Evolutionary conservation across 2,113 vertebrate genomes (phyloP).

Genomic region (Zapornia atra): DNA sequence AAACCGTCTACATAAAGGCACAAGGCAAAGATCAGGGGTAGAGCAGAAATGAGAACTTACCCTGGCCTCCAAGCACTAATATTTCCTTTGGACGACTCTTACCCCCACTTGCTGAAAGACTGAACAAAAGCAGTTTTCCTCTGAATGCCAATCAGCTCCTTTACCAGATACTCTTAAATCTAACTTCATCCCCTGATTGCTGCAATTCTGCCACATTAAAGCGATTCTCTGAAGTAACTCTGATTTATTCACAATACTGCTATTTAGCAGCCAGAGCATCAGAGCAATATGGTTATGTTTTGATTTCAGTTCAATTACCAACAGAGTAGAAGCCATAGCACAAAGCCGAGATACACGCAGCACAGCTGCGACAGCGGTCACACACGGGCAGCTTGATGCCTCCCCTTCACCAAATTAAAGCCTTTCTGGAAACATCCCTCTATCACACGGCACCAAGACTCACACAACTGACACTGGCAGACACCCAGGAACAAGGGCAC

Average conservation of each 20-base stretch:
- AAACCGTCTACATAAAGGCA: background rate
- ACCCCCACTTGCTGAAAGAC: background rate
- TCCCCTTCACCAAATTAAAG: background rate
- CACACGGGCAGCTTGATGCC: background rate
- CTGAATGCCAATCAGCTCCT: conserved; percentile 34
- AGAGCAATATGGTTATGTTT: background rate
- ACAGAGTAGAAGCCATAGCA: background rate
- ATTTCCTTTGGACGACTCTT: background rate
- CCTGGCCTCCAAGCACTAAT: background rate
- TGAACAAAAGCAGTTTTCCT: conserved; percentile 9
- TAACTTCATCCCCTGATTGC: conserved; percentile 32
- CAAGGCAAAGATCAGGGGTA: background rate
- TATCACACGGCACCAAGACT: rapidly evolving
- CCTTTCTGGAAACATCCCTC: background rate
- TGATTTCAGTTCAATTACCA: conserved; percentile 52
- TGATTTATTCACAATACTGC: conserved; percentile 47
- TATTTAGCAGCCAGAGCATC: conserved; percentile 18
- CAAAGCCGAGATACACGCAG: background rate
- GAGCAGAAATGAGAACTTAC: background rate
- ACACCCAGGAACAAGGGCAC: rapidly evolving
- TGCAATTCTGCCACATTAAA: conserved; percentile 30
- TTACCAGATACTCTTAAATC: conserved; percentile 17
- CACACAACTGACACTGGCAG: rapidly evolving
- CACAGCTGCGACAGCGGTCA: background rate
- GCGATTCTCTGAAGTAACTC: background rate